Conservation (phyloP, 2,888 invertebrate genomes). For the Lepetodrilus schrolli region DNA sequence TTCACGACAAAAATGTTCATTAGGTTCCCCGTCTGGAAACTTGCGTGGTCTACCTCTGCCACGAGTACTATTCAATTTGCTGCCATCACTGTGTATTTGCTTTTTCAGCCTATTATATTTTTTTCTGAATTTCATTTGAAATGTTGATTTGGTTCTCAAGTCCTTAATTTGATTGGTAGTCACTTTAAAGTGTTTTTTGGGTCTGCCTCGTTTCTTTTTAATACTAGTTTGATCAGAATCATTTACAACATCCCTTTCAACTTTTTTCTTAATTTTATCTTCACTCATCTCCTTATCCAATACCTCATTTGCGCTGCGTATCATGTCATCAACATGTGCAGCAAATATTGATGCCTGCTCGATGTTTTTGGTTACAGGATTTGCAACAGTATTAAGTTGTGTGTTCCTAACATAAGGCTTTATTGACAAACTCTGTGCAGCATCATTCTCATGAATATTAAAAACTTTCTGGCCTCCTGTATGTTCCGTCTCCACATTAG, state of each 20-base stretch:
- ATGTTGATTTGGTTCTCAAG: not conserved
- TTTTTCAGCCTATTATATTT: not conserved
- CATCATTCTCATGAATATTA: too few species aligned
- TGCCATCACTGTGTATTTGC: not conserved
- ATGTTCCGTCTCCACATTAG: not conserved
- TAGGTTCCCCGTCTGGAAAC: slow-evolving; percentile 26
- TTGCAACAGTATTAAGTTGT: not conserved
- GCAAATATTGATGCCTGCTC: too few species aligned
- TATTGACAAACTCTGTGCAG: too few species aligned
- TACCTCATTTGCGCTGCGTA: not conserved
- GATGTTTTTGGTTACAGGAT: not conserved
- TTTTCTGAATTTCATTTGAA: slow-evolving; percentile 2
- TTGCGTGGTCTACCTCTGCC: slow-evolving; percentile 34
- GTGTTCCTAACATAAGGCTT: too few species aligned
- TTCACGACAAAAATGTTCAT: slow-evolving; percentile 43
- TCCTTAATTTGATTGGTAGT: not conserved
- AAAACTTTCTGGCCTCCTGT: not conserved
- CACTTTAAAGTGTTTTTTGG: not conserved
- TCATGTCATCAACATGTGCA: too few species aligned
- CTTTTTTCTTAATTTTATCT: not conserved
- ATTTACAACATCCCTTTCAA: too few species aligned
- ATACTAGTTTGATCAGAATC: not conserved
- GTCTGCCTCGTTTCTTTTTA: slow-evolving; percentile 19
- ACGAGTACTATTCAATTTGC: not conserved
- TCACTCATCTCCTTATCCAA: not conserved